phyloP scores from a whole-genome alignment of 2,113 vertebrate genomes.

The Colossoma macropomum region DNA sequence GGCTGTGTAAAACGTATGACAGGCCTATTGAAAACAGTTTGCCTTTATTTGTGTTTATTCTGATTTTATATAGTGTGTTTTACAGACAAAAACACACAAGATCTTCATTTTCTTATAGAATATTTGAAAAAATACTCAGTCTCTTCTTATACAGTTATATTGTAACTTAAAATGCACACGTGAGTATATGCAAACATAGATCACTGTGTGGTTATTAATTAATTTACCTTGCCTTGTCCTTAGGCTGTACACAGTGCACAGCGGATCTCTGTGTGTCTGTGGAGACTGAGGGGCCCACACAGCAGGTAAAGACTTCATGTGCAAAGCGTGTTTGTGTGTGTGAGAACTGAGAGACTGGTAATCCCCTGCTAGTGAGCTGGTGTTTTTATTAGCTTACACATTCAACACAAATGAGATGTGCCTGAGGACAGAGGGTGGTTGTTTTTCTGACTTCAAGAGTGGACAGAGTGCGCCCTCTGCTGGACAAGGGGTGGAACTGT shows the following conservation, averaged over 20 bases:
- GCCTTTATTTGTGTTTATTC: no score
- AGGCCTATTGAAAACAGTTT: no score
- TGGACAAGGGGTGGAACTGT: constrained; percentile 24
- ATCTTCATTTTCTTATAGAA: no score
- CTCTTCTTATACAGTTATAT: neutral
- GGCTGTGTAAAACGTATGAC: no score
- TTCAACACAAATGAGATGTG: constrained; percentile 11
- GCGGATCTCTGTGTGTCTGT: constrained; percentile 85
- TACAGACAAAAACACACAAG: no score
- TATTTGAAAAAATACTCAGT: no score
- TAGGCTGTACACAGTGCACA: constrained; percentile 84
- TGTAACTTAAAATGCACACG: neutral
- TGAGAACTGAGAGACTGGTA: constrained; percentile 18
- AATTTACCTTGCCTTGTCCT: neutral
- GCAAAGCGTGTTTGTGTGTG: constrained; percentile 30
- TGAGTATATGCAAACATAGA: neutral
- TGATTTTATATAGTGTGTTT: no score
- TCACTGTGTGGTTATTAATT: neutral
- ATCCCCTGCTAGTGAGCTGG: constrained; percentile 17
- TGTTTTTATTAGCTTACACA: constrained; percentile 32
- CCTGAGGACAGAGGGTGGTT: constrained; percentile 5
- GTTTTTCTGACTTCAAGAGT: constrained; percentile 31
- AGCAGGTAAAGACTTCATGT: constrained; percentile 39
- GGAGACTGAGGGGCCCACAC: constrained; percentile 52
- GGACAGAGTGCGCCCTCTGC: constrained; percentile 49